These are phyloP conservation scores for Dendronephthya gigantea DNA, from an alignment of 64 coral and sea anemone species.

Conservation along the genomic window DNA sequence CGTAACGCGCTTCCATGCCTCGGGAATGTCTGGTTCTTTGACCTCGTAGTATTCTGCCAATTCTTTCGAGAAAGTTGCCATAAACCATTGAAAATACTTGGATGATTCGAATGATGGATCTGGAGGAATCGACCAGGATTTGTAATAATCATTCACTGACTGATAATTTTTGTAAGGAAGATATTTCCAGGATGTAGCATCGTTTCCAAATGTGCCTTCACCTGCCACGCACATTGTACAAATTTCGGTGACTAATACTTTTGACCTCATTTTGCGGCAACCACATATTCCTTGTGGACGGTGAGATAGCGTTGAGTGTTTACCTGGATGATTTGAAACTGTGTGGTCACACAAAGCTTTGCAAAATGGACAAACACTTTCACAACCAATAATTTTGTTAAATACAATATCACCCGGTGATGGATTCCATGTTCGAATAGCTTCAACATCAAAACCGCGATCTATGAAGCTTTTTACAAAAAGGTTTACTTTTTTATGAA, in stretches of 20 bases:
- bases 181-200: neutral
- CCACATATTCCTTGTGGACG: neutral
- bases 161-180: neutral
- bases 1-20: neutral
- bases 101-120: neutral
- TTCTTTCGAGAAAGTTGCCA: neutral
- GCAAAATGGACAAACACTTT: neutral
- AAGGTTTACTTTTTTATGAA: neutral
- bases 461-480: neutral
- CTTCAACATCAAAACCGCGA: neutral
- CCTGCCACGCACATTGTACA: neutral
- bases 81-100: neutral
- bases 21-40: neutral
- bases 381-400: neutral
- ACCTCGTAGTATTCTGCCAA: neutral
- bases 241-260: neutral
- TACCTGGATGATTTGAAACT: neutral
- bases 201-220: neutral
- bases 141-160: neutral
- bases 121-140: neutral
- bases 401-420: neutral
- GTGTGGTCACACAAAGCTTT: neutral
- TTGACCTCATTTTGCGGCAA: neutral
- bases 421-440: neutral
- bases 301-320: neutral